These are phyloP conservation scores for Drosophila diplacantha DNA, from an alignment of 2,888 invertebrate species.

Conservation along the genomic window DNA sequence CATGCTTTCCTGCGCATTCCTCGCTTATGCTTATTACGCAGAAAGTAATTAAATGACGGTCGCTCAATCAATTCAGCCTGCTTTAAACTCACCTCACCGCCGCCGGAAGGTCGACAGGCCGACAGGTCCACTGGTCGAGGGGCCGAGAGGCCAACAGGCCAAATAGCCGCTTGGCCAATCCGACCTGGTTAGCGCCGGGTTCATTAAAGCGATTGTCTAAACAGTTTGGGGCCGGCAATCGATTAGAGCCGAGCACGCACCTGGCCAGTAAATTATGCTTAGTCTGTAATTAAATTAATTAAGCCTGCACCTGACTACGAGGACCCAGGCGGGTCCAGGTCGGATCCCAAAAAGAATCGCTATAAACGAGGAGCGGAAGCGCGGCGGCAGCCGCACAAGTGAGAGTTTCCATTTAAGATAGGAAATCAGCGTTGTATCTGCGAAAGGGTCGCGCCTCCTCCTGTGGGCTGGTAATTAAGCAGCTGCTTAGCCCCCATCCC, in stretches of 20 bases:
- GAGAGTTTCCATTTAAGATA: conserved; percentile 64
- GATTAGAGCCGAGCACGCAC: conserved; percentile 60
- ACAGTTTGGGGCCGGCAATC: conserved; percentile 44
- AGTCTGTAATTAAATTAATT: conserved; percentile 76
- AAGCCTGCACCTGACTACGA: conserved; percentile 66
- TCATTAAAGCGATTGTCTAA: conserved; percentile 36
- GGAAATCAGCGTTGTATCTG: conserved; percentile 59
- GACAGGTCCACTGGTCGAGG: not conserved
- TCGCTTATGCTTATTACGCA: conserved; percentile 37
- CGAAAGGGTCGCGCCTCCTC: conserved; percentile 51
- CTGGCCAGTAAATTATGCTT: conserved; percentile 72
- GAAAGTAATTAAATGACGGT: conserved; percentile 53
- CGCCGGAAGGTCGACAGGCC: conserved; percentile 16
- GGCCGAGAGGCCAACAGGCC: not conserved
- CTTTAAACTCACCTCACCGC: conserved; percentile 20
- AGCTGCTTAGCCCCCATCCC: conserved; percentile 56
- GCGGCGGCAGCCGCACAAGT: conserved; percentile 46
- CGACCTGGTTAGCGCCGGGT: conserved; percentile 22
- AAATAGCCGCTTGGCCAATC: conserved; percentile 5
- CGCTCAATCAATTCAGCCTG: conserved; percentile 31
- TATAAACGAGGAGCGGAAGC: conserved; percentile 50
- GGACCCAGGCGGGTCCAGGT: conserved; percentile 39
- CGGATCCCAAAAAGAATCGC: conserved; percentile 27
- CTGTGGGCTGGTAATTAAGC: conserved; percentile 61
- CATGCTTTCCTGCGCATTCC: conserved; percentile 51